phyloP scores from a whole-genome alignment of 64 coral and sea anemone genomes.

The Stichodactyla mertensii region DNA sequence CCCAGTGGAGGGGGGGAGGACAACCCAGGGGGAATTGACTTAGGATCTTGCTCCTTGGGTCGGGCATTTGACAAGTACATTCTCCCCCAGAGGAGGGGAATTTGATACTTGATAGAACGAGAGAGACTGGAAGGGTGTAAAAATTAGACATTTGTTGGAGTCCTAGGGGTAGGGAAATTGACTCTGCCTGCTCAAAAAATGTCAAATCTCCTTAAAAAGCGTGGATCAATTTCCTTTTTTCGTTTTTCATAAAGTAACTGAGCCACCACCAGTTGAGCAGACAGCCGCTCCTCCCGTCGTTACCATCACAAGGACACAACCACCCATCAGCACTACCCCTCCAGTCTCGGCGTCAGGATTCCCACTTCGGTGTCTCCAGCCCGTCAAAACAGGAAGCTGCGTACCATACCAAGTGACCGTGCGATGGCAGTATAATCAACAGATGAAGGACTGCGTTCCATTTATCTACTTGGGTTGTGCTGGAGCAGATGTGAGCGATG shows the following conservation, averaged over 20 bases:
- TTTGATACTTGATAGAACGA: too few relatives aligned
- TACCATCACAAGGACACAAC: neutral
- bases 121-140: too few relatives aligned
- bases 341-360: neutral
- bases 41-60: too few relatives aligned
- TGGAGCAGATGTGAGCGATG: slow-evolving; percentile 25
- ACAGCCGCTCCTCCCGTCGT: neutral
- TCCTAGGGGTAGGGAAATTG: too few relatives aligned
- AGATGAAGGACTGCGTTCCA: slow-evolving; percentile 5
- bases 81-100: too few relatives aligned
- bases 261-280: neutral
- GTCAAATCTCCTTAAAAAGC: too few relatives aligned
- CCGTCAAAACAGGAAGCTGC: slow-evolving; percentile 20
- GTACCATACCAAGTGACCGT: slow-evolving; percentile 16
- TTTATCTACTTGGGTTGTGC: slow-evolving; percentile 45
- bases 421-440: slow-evolving; percentile 13
- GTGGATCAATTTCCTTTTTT: neutral
- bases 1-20: too few relatives aligned
- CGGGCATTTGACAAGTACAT: too few relatives aligned
- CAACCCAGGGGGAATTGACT: too few relatives aligned
- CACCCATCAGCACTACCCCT: neutral
- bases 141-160: too few relatives aligned
- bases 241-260: neutral
- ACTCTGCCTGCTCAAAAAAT: too few relatives aligned
- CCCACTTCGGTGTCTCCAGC: neutral